Evolutionary conservation across 2,113 vertebrate species (phyloP), one percentile per base, ranked within the genome.

Genomic region (Malurus elegans): DNA sequence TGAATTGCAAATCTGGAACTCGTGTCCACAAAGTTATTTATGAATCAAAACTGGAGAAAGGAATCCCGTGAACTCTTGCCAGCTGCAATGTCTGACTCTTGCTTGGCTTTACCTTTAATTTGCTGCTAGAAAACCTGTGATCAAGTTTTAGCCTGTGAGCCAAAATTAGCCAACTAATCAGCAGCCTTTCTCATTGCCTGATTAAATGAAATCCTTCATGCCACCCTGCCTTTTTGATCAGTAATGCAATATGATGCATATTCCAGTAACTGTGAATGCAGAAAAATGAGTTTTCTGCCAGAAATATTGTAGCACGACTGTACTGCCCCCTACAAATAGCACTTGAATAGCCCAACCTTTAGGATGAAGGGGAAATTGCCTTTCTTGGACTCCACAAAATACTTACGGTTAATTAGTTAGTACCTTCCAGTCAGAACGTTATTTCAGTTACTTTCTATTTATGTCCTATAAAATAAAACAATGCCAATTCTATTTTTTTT

Each of bases 121-220:
- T 92, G 83, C 96, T 93, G 70, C 75, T 94, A 87, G 89, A 92
- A 94, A 94, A 81, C 71, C 90, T 93, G n/a, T 92, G 93, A 92
- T 94, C 88, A 83, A 42, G 53, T 84, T 96, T 81, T 90, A 92
- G 80, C 70, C 71, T 32, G 42, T 51, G 40, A 94, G 91, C 74
- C 92, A 87, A 75, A 78, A 96, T 79, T 31, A 94, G 81, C 67
- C 61, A 70, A 61, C 66, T 92, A 85, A 92, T 95, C 93, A 94
- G 34, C 81, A 95, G 86, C 91, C 48, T 81, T 92, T 92, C 56
- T 86, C 56, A 64, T 78, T 1, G 0, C 79, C 88, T 91, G 95
- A 95, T 96, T 86, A 94, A 95, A 93, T 81, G 67, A 96, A 95
- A 86, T 89, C 88, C 84, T 94, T 97, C 79, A 80, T 84, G 50